Percentiles rank a stretch among this genome's conserved stretches.
Conservation (phyloP, 2,113 vertebrate genomes). For the Xyrauchen texanus region DNA sequence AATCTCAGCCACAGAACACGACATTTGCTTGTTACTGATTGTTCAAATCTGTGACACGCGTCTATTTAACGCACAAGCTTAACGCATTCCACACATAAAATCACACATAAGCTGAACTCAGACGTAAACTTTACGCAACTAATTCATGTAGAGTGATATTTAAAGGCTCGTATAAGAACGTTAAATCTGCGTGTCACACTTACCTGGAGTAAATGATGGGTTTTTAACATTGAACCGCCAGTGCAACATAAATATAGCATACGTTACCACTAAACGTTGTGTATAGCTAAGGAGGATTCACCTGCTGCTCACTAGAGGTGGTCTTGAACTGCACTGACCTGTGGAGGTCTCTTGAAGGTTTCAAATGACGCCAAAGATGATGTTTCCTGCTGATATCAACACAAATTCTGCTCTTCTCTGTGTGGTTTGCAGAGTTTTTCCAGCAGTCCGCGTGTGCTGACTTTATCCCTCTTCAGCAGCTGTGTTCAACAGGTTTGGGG, state of each 20-base stretch:
- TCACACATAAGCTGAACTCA: too few relatives aligned
- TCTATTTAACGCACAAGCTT: too few relatives aligned
- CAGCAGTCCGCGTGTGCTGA: too few relatives aligned
- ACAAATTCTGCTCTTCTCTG: neutral
- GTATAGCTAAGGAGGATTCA: neutral
- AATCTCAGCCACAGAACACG: too few relatives aligned
- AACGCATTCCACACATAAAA: too few relatives aligned
- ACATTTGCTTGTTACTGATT: too few relatives aligned
- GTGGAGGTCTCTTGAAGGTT: neutral
- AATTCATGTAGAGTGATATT: too few relatives aligned
- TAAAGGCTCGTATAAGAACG: too few relatives aligned
- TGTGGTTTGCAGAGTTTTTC: neutral
- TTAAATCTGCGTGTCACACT: neutral
- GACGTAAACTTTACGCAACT: too few relatives aligned
- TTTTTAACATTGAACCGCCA: neutral
- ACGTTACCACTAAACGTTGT: neutral
- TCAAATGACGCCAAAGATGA: neutral
- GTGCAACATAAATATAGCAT: neutral
- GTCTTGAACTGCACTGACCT: conserved; percentile 18
- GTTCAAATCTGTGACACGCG: too few relatives aligned
- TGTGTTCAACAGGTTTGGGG: neutral
- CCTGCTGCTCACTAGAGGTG: conserved; percentile 20
- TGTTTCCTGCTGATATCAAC: neutral
- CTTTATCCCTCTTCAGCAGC: neutral
- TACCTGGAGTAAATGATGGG: neutral